These are phyloP conservation scores for Vanacampus margaritifer DNA, from an alignment of 2,113 vertebrate genomes.

Conservation along the genomic window DNA sequence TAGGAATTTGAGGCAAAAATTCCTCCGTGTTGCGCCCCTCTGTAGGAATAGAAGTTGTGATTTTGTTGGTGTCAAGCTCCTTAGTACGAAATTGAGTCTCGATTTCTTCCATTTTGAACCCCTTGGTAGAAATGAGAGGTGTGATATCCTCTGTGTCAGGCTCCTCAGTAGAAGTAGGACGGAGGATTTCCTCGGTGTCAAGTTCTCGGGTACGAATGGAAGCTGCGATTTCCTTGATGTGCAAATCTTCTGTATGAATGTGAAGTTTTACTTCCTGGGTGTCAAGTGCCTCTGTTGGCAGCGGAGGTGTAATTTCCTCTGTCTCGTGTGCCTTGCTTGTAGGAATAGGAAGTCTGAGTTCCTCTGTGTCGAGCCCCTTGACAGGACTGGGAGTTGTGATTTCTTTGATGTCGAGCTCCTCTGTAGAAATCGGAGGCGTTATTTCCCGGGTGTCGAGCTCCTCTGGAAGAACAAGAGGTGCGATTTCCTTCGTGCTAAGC, in stretches of 20 bases:
- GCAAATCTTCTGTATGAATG: not conserved
- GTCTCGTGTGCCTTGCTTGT: not conserved
- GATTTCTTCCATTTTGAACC: not conserved
- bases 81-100: not conserved
- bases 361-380: conserved; percentile 35
- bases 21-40: no score
- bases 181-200: not conserved
- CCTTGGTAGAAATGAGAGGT: not conserved
- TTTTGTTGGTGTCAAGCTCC: not conserved
- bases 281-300: not conserved
- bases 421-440: not conserved
- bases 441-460: not conserved
- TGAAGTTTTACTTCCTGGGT: not conserved
- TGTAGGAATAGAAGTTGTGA: not conserved
- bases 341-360: conserved; percentile 34
- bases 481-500: not conserved
- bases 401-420: not conserved
- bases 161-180: not conserved
- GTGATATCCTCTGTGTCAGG: not conserved
- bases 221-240: not conserved
- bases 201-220: not conserved
- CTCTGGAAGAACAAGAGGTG: not conserved
- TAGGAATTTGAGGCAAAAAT: not conserved
- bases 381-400: conserved; percentile 14
- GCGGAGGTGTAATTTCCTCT: not conserved